Base-by-base conservation (phyloP, 2,113 vertebrate genomes). In the Eleginops maclovinus region DNA sequence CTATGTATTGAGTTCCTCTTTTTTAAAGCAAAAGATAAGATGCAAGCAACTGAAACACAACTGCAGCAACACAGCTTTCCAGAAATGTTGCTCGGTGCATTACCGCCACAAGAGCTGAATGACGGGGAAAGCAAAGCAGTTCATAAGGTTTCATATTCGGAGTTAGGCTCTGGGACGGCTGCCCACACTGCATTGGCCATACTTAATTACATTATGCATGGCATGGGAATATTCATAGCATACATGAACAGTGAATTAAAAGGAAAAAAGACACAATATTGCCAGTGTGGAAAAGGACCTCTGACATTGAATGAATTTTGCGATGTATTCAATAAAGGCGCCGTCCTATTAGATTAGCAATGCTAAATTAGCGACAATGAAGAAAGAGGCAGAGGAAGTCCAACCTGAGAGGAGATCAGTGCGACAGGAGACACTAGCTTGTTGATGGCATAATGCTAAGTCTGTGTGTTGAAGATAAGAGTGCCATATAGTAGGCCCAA, bases 191-290 rank as follows among this genome's bases (percentile, higher is more conserved):
- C 91, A 93, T 94, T 95, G 94, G 93, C 93, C 94, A 80, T 93
- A 93, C 93, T 95, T 95, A 96, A 96, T 93, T 90, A 88, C 87
- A 92, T 95, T 96, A 94, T 90, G 88, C 88, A 87, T 69, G 53
- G 86, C 71, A 62, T 10, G 14, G 84, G 87, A 86, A 88, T 80
- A 74, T 90, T 93, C 87, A 88, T 59, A 93, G 90, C 79, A 77
- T 79, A 86, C 81, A 77, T 79, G 89, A 94, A 80, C 78, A 71
- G 75, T 12, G 56, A 89, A 91, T 87, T 86, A 86, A 87, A 84
- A 85, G 61, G 70, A 55, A 68, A 81, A 82, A 76, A 93, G 81
- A 89, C 76, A 90, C 84, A 84, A 87, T 89, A 86, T 82, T 90
- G 85, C 85, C 84, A 89, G 92, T 81, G 93, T 90, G 86, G 79